Conservation (phyloP, 2,888 invertebrate genomes). For the Dascillus cervinus region DNA sequence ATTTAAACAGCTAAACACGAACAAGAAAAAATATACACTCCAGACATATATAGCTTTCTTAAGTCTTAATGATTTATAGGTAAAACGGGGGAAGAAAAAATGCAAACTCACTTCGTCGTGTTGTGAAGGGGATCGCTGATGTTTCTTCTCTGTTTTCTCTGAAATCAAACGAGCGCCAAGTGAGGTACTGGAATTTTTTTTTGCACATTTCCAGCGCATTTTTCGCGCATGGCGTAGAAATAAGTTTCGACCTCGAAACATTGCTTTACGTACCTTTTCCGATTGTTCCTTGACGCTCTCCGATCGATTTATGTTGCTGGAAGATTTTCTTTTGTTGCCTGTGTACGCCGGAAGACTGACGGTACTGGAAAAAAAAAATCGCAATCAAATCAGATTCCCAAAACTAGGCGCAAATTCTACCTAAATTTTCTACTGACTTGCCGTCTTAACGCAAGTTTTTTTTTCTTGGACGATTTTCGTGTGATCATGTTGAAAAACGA, state of each 20-base stretch:
- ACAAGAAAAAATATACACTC: constrained; percentile 3
- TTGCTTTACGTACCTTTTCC: constrained; percentile 32
- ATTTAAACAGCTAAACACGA: constrained; percentile 11
- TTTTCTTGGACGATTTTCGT: no score
- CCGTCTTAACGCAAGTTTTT: no score
- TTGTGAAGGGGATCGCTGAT: constrained; percentile 75
- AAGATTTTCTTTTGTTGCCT: constrained; percentile 32
- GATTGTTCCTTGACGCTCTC: constrained; percentile 43
- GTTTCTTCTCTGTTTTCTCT: constrained; percentile 65
- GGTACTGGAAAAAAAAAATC: constrained; percentile 32
- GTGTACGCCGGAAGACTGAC: constrained; percentile 34
- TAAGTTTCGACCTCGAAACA: no score
- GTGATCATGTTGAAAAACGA: no score
- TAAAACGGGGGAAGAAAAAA: no score
- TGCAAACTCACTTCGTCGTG: constrained; percentile 54
- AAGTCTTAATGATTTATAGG: no score
- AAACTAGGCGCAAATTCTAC: no score
- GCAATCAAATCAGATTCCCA: no score
- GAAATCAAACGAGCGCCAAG: constrained; percentile 24
- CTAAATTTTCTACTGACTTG: no score
- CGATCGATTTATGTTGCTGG: constrained; percentile 39
- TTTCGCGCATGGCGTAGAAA: no score
- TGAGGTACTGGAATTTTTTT: not conserved
- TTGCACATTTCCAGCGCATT: no score
- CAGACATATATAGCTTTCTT: not conserved